These are phyloP conservation scores for Trypoxylus dichotomus DNA, from an alignment of 1,140 invertebrate genomes.

Conservation along the genomic window DNA sequence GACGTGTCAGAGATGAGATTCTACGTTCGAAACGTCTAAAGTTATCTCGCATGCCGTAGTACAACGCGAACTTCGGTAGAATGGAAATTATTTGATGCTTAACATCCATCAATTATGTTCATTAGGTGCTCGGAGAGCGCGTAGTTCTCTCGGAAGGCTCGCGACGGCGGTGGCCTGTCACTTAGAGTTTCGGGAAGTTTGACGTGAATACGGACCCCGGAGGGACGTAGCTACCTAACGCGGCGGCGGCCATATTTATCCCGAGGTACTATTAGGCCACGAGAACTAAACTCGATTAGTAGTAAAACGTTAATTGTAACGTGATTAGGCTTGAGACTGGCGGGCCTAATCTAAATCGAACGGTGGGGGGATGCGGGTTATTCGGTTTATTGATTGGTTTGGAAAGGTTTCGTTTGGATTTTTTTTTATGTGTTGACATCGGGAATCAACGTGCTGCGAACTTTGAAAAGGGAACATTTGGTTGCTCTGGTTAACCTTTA, in stretches of 20 bases:
- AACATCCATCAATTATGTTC: neutral
- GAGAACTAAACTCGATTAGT: neutral
- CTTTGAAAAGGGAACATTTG: no score
- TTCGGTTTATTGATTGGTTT: no score
- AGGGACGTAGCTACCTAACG: neutral
- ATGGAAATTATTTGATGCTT: neutral
- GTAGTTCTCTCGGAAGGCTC: neutral
- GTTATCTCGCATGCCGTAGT: neutral
- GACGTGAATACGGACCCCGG: neutral
- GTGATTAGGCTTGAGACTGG: neutral
- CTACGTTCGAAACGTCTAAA: neutral
- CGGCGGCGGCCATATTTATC: neutral
- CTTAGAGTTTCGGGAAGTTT: neutral
- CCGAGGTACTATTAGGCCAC: neutral
- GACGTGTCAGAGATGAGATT: no score
- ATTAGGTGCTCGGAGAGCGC: neutral
- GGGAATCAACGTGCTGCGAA: no score
- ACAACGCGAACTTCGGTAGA: neutral
- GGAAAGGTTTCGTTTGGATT: no score
- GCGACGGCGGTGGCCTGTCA: neutral
- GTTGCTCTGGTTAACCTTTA: no score
- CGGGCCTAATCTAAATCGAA: neutral
- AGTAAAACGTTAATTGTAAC: neutral
- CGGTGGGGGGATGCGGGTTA: neutral
- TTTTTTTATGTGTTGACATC: no score